These are phyloP conservation scores for Caenorhabditis japonica DNA, from an alignment of 2,888 invertebrate genomes.

Conservation along the genomic window DNA sequence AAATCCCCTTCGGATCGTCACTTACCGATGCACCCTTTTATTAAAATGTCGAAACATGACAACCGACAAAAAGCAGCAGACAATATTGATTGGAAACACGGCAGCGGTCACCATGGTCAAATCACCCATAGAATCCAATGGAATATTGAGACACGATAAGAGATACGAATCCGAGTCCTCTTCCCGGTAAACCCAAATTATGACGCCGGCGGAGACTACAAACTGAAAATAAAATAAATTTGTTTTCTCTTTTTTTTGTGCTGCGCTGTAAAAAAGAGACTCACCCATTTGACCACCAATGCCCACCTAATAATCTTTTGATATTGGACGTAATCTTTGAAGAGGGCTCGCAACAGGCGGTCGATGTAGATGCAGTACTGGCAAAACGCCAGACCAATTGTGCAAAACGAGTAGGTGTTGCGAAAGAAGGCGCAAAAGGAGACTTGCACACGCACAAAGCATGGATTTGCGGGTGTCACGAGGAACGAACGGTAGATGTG, in stretches of 20 bases:
- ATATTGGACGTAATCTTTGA: slow-evolving; percentile 8
- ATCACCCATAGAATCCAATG: slow-evolving; percentile 26
- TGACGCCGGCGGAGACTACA: background rate
- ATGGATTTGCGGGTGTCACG: slow-evolving; percentile 9
- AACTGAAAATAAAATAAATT: slow-evolving; percentile 11
- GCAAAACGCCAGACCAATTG: slow-evolving; percentile 22
- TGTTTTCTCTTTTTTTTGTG: background rate
- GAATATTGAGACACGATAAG: slow-evolving; percentile 40
- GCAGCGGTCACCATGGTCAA: slow-evolving; percentile 22
- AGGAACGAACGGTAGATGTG: slow-evolving; percentile 26
- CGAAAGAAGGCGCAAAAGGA: slow-evolving; percentile 34
- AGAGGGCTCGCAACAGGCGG: slow-evolving; percentile 16
- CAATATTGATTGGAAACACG: slow-evolving; percentile 28
- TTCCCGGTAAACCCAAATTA: slow-evolving; percentile 27
- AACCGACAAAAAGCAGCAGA: slow-evolving; percentile 33
- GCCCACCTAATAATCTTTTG: slow-evolving; percentile 14
- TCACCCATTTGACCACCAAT: slow-evolving; percentile 19
- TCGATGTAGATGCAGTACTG: slow-evolving; percentile 44
- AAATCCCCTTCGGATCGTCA: too few species aligned
- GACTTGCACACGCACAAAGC: slow-evolving; percentile 22
- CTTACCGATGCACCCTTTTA: slow-evolving; percentile 28
- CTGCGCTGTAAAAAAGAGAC: background rate
- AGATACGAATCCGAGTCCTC: slow-evolving; percentile 26
- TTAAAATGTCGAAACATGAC: slow-evolving; percentile 35
- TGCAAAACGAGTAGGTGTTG: slow-evolving; percentile 33